Evolutionary conservation across 2,888 invertebrate genomes (phyloP), one percentile per base, ranked within the genome.

Genomic region (Thereva nobilitata): DNA sequence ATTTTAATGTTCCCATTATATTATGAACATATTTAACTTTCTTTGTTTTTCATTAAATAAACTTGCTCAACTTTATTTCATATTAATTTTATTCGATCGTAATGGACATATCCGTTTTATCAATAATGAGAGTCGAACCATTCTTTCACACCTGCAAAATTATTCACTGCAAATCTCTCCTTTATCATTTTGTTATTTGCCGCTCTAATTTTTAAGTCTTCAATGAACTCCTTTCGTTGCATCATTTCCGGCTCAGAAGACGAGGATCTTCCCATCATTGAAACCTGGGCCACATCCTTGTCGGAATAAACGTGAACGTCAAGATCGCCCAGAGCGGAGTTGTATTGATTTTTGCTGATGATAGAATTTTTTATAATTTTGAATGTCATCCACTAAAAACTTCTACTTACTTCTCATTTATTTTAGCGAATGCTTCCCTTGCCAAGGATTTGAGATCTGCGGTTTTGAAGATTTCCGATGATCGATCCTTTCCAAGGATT

Each of bases 111-210:
- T 23, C 1, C 23, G 23, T 23, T 23, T 23, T 23, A 23, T 63
- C 35, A 64, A 44, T 53, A 64, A 10, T 64, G 35, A 10, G 41
- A 10, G 37, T 44, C 37, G 4, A 64, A 37, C 64, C 64, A 64
- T 5, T 23, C 35, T 10, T 44, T 23, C 3, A 53, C 64, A 34
- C 42, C 64, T 42, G 37, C 35, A 50, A 53, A 64, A 35, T 53
- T 64, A 5, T 53, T 35, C 5, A 5, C 34, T 4, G 53, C 12
- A 42, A 64, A 64, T 35, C n/a, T 64, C 23, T 42, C 35, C 37
- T 44, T 64, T n/a, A 44, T 7, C 4, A 9, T 50, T 8, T 53
- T 12, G 44, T 64, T 52, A 6, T 5, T 3, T 4, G 9, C 41
- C 8, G 12, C n/a, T 42, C n/a, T 10, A 9, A 9, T 10, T n/a